Evolutionary conservation across 1,140 invertebrate species (phyloP).

Genomic region (Aphaenogaster rudis): DNA sequence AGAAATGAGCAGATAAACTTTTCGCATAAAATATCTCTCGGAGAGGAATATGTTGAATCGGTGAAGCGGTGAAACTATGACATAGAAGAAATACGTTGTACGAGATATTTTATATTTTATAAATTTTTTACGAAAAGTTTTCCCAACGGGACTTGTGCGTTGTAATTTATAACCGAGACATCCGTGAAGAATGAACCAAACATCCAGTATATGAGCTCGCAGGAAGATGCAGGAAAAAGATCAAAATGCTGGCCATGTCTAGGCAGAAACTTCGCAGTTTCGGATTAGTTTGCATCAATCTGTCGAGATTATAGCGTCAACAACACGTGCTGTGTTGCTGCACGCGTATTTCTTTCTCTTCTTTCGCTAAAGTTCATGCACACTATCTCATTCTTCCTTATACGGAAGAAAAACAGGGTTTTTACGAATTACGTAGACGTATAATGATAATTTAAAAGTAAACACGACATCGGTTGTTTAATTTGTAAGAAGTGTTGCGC

Average conservation of each 20-base stretch:
- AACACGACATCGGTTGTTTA: neutral
- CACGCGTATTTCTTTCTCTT: neutral
- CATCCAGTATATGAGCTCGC: neutral
- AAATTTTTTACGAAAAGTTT: neutral
- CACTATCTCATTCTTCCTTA: neutral
- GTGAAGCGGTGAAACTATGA: neutral
- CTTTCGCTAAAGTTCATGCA: neutral
- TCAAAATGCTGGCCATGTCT: neutral
- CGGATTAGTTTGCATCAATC: neutral
- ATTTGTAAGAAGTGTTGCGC: neutral
- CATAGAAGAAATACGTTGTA: neutral
- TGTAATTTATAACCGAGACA: constrained; percentile 27
- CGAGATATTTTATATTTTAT: constrained; percentile 5
- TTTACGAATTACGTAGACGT: neutral
- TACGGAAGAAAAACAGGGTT: neutral
- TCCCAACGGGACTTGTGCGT: neutral
- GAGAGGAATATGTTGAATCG: neutral
- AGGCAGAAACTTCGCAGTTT: neutral
- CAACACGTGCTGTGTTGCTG: neutral
- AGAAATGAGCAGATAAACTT: neutral
- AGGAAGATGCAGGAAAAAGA: neutral
- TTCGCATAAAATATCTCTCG: neutral
- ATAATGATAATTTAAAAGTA: neutral
- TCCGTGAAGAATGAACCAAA: neutral
- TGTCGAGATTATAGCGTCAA: neutral